Percentiles rank a stretch among this genome's conserved stretches.
Evolutionary conservation across 1,140 invertebrate species (phyloP).

Genomic region (Varroa destructor): DNA sequence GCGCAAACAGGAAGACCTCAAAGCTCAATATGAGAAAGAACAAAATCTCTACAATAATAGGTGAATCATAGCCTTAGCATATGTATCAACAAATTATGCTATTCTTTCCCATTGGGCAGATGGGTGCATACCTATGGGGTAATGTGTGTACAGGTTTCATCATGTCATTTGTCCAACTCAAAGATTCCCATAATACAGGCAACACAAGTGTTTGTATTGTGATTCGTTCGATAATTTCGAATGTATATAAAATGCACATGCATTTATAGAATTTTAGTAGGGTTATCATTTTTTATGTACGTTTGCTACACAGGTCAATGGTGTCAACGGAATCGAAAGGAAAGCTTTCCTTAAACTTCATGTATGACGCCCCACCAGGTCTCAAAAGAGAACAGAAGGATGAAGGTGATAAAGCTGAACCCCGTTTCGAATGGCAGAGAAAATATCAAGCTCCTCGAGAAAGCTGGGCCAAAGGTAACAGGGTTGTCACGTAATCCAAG

Average conservation of each 20-base stretch:
- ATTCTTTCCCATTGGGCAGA: no score
- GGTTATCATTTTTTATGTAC: no score
- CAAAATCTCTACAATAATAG: slow-evolving; percentile 94
- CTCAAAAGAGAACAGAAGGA: slow-evolving; percentile 58
- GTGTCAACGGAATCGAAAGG: slow-evolving; percentile 96
- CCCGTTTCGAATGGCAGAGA: slow-evolving; percentile 98
- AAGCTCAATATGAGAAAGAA: slow-evolving; percentile 94
- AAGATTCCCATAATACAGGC: no score
- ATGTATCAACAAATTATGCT: slow-evolving; percentile 7
- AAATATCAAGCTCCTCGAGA: slow-evolving; percentile 97
- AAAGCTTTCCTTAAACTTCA: slow-evolving; percentile 94
- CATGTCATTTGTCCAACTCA: no score
- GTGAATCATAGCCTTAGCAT: slow-evolving; percentile 32
- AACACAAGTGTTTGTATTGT: slow-evolving; percentile 26
- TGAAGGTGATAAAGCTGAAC: slow-evolving; percentile 79
- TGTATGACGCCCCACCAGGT: slow-evolving; percentile 99
- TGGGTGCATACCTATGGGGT: no score
- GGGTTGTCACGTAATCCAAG: no score
- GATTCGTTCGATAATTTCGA: slow-evolving; percentile 15
- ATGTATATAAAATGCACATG: background rate
- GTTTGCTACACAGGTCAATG: slow-evolving; percentile 56
- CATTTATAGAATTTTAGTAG: no score
- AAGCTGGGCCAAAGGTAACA: slow-evolving; percentile 43
- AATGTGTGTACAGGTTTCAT: no score
- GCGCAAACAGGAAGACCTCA: slow-evolving; percentile 91